phyloP scores from a whole-genome alignment of 2,888 invertebrate species.

The Cantharis rustica region DNA sequence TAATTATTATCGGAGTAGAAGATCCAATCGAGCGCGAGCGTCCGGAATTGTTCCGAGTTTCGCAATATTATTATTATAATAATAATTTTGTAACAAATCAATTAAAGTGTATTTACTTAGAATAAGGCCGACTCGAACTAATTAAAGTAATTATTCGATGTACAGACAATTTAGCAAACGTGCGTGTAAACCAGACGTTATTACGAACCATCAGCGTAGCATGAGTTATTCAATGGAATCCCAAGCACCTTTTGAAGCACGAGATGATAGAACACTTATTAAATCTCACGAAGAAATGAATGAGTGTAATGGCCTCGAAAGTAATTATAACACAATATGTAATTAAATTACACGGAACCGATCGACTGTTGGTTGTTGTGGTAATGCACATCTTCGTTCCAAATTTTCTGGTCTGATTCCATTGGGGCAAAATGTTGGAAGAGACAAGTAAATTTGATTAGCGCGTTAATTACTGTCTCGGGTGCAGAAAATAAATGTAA shows the following conservation, averaged over 20 bases:
- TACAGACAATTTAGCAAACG: slow-evolving; percentile 31
- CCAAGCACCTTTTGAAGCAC: slow-evolving; percentile 19
- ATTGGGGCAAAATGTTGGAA: slow-evolving; percentile 4
- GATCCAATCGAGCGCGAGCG: no score
- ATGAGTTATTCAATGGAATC: slow-evolving; percentile 26
- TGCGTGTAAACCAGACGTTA: slow-evolving; percentile 33
- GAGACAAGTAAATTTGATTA: neutral
- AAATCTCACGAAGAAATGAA: slow-evolving; percentile 11
- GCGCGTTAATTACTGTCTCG: neutral
- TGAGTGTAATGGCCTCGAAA: slow-evolving; percentile 31
- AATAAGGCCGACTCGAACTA: slow-evolving; percentile 18
- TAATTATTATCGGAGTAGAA: no score
- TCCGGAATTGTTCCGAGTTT: no score
- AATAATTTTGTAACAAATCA: slow-evolving; percentile 17
- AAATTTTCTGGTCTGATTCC: slow-evolving; percentile 15
- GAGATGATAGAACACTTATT: slow-evolving; percentile 27
- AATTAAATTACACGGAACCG: slow-evolving; percentile 26
- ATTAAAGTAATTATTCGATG: slow-evolving; percentile 29
- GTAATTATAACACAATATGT: slow-evolving; percentile 19
- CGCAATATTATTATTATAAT: no score
- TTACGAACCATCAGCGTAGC: slow-evolving; percentile 18
- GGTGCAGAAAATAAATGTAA: slow-evolving; percentile 1
- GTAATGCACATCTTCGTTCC: slow-evolving; percentile 5
- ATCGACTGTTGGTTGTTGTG: slow-evolving; percentile 19
- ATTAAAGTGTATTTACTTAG: slow-evolving; percentile 23